These are phyloP conservation scores for Pyrochroa serraticornis DNA, from an alignment of 2,888 invertebrate species.

Conservation along the genomic window DNA sequence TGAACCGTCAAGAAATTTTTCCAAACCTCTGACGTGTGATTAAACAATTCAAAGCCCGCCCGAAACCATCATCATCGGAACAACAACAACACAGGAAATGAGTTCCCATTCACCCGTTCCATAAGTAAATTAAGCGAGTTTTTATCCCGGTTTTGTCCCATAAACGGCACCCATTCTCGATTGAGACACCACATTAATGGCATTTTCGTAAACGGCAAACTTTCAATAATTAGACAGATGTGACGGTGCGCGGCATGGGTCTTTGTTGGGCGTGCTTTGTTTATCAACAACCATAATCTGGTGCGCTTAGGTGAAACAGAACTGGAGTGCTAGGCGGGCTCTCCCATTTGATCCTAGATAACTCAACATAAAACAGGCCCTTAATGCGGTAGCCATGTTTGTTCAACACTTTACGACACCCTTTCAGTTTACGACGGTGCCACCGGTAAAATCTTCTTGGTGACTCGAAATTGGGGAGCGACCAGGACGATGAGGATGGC, in stretches of 20 bases:
- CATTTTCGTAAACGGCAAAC: background rate
- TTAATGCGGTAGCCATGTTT: constrained; percentile 54
- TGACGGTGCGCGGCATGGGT: constrained; percentile 5
- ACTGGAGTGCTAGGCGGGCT: constrained; percentile 31
- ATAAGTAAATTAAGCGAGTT: constrained; percentile 22
- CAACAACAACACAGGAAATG: constrained; percentile 33
- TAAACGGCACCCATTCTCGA: constrained; percentile 1
- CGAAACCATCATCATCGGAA: constrained; percentile 14
- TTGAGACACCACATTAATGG: background rate
- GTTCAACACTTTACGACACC: constrained; percentile 41
- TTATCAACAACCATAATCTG: constrained; percentile 40
- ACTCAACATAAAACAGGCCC: constrained; percentile 49
- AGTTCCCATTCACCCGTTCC: constrained; percentile 19
- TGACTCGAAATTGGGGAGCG: too few relatives aligned
- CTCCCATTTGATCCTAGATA: constrained; percentile 38
- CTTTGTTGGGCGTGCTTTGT: constrained; percentile 34
- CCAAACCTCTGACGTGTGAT: constrained; percentile 33
- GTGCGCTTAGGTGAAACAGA: constrained; percentile 36
- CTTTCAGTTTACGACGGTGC: constrained; percentile 3
- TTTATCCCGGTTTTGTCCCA: constrained; percentile 21
- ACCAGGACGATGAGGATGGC: background rate
- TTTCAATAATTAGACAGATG: constrained; percentile 29
- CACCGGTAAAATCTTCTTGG: too few relatives aligned
- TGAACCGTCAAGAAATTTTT: constrained; percentile 6
- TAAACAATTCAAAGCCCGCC: constrained; percentile 24